phyloP scores from a whole-genome alignment of 2,113 vertebrate species.

The Grammomys dolichurus region DNA sequence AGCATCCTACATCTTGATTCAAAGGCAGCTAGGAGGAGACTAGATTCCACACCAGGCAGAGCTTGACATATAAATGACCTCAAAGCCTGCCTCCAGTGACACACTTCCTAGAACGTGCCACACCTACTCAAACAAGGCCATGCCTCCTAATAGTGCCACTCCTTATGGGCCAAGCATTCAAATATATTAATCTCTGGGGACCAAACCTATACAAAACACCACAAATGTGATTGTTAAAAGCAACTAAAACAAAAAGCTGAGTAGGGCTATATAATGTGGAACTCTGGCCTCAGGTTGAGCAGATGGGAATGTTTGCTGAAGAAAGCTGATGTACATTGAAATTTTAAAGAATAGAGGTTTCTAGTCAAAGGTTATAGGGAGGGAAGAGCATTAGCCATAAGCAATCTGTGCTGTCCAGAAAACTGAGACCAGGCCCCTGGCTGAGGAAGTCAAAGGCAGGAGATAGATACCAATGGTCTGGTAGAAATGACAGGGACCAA shows the following conservation, averaged over 20 bases:
- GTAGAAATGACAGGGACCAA: not conserved
- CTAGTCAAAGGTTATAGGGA: not conserved
- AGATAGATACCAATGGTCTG: not conserved
- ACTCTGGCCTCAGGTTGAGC: not conserved
- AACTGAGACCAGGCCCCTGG: not conserved
- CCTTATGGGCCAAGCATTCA: too few relatives aligned
- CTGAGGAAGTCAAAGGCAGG: not conserved
- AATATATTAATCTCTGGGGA: too few relatives aligned
- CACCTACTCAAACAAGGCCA: too few relatives aligned
- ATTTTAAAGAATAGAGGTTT: not conserved
- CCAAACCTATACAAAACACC: too few relatives aligned
- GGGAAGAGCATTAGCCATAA: not conserved
- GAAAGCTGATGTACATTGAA: not conserved
- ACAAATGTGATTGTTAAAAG: not conserved
- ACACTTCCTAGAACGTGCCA: too few relatives aligned
- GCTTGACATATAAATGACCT: too few relatives aligned
- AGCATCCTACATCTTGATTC: too few relatives aligned
- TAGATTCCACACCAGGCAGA: too few relatives aligned
- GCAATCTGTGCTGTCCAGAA: not conserved
- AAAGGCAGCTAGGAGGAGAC: too few relatives aligned
- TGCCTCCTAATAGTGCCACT: too few relatives aligned
- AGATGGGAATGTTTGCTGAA: slow-evolving; percentile 6
- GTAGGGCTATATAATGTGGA: not conserved
- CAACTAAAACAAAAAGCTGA: slow-evolving; percentile 34
- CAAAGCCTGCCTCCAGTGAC: too few relatives aligned